Percentiles rank a stretch among this genome's conserved stretches.
phyloP scores from a whole-genome alignment of 2,113 vertebrate genomes.

The Phoxinus phoxinus region DNA sequence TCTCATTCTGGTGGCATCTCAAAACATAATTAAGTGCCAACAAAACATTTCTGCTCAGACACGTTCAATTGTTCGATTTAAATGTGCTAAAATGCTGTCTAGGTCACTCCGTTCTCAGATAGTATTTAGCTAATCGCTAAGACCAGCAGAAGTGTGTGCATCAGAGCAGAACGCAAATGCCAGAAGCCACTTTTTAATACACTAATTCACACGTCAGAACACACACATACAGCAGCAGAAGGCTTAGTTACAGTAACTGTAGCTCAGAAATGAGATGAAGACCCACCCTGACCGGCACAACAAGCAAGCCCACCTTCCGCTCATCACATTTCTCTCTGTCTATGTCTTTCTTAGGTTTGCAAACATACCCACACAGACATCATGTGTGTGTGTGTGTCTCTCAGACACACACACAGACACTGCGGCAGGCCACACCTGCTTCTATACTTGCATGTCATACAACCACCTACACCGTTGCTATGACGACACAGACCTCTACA shows the following conservation, averaged over 20 bases:
- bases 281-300: conserved; percentile 70
- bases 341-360: background rate
- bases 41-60: background rate
- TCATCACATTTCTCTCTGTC: conserved; percentile 25
- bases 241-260: background rate
- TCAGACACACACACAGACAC: conserved; percentile 43
- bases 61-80: background rate
- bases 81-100: background rate
- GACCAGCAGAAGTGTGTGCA: conserved; percentile 15
- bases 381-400: background rate
- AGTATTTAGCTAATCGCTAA: conserved; percentile 2
- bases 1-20: background rate
- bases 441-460: conserved; percentile 65
- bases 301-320: conserved; percentile 68
- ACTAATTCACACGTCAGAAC: background rate
- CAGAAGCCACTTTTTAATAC: background rate
- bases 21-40: background rate
- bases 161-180: background rate
- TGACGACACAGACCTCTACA: background rate
- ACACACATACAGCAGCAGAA: conserved; percentile 8
- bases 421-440: conserved; percentile 74
- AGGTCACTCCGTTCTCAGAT: background rate
- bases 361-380: conserved; percentile 49
- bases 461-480: conserved; percentile 23
- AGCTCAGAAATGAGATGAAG: conserved; percentile 17